Evolutionary conservation across 2,797 vertebrate species (phyloP).

Genomic region (Siniperca scherzeri): DNA sequence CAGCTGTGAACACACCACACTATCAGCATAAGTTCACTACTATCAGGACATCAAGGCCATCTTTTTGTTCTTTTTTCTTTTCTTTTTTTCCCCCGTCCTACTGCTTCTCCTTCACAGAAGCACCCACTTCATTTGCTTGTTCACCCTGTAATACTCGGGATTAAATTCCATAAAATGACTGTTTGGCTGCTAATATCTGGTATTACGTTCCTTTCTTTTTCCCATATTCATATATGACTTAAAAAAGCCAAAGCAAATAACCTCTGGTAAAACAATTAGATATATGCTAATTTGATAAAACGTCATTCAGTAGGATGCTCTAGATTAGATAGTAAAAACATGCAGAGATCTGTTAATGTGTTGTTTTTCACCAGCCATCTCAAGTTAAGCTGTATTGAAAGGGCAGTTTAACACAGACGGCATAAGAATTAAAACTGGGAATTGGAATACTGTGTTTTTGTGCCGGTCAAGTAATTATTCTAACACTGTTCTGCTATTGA

Average conservation of each 20-base stretch:
- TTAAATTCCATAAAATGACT: not conserved
- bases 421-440: not conserved
- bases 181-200: not conserved
- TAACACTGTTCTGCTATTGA: constrained; percentile 9
- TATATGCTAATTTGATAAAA: not conserved
- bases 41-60: not conserved
- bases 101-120: not conserved
- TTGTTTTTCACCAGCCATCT: not conserved
- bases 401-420: not conserved
- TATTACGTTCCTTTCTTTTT: not conserved
- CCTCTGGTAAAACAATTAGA: not conserved
- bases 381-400: constrained; percentile 3
- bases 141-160: not conserved
- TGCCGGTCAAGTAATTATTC: constrained; percentile 25
- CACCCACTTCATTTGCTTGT: not conserved
- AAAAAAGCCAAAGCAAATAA: not conserved
- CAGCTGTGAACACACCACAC: not conserved
- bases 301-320: too few species aligned
- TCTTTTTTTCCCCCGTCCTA: not conserved
- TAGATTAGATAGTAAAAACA: constrained; percentile 8
- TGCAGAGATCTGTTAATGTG: not conserved
- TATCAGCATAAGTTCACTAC: not conserved
- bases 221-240: not conserved
- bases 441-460: not conserved
- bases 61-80: not conserved